Base-by-base conservation (phyloP, 1,140 invertebrate genomes). In the Metaphire vulgaris region DNA sequence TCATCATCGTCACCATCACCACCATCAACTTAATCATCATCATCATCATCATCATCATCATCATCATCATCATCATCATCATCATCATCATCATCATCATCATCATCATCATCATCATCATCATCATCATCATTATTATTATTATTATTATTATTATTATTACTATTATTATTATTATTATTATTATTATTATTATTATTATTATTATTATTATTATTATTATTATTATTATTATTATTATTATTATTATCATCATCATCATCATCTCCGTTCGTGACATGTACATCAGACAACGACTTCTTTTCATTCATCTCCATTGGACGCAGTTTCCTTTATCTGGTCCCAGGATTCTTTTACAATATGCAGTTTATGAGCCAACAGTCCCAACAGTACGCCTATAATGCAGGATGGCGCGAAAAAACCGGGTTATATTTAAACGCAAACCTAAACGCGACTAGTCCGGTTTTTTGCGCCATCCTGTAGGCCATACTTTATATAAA, bases 31-130 rank as follows among this genome's bases (percentile, higher is more conserved):
- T 56, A 6, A 21, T 56, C 41, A 21, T 56, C 41, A 56, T 56
- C 41, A 56, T 56, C 41, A 56, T 56, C 41, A 56, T 56, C 41
- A 56, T 56, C 41, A 56, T 56, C 41, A 56, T 56, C 41, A 21
- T 56, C 41, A 56, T 56, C 41, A 56, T 56, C 41, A 56, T 56
- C 41, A 56, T 56, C 41, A 56, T 56, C 41, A 21, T 56, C 41
- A 56, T 56, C 41, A 56, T 56, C 41, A 56, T 56, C 41, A 56
- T 56, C 41, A 56, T 56, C 41, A 21, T 56, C 41, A 56, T 56
- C 41, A 56, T 56, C 41, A 56, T 56, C 41, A 56, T 56, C 41
- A 56, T 56, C 41, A 56, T 56, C 41, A 56, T 56, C 41, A 56
- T 56, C 41, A 56, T 56, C 41, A 56, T 56, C 41, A 56, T 56